Evolutionary conservation across 2,113 vertebrate genomes (phyloP).

Genomic region (Sitta europaea): DNA sequence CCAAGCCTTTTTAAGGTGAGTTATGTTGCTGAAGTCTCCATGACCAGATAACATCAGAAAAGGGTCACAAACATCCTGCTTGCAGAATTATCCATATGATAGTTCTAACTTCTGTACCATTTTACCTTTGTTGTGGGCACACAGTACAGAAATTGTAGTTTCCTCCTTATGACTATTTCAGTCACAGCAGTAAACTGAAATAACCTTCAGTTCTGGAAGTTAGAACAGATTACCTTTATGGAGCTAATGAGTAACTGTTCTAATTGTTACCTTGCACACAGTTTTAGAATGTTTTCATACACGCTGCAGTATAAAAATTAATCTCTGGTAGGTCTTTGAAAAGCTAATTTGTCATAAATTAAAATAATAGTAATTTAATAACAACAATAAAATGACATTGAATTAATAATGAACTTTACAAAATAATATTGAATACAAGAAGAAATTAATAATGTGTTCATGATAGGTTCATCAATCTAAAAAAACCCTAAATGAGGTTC

Average conservation of each 20-base stretch:
- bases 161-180: not conserved
- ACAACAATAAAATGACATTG: not conserved
- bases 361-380: conserved; percentile 19
- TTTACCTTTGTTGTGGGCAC: not conserved
- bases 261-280: not conserved
- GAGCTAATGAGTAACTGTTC: conserved; percentile 6
- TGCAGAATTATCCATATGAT: not conserved
- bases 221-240: not conserved
- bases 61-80: not conserved
- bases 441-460: conserved; percentile 3
- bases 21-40: not conserved
- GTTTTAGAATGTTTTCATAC: conserved; percentile 15
- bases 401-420: conserved; percentile 6
- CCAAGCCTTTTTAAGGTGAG: not conserved
- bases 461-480: not conserved
- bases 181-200: not conserved
- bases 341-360: conserved; percentile 10
- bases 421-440: not conserved
- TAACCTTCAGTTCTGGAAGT: not conserved
- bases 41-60: not conserved
- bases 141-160: not conserved
- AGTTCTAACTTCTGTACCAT: not conserved
- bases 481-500: not conserved
- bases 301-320: not conserved
- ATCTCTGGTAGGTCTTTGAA: not conserved